Conservation (phyloP, 2,888 invertebrate genomes). For the Formica aserva region DNA sequence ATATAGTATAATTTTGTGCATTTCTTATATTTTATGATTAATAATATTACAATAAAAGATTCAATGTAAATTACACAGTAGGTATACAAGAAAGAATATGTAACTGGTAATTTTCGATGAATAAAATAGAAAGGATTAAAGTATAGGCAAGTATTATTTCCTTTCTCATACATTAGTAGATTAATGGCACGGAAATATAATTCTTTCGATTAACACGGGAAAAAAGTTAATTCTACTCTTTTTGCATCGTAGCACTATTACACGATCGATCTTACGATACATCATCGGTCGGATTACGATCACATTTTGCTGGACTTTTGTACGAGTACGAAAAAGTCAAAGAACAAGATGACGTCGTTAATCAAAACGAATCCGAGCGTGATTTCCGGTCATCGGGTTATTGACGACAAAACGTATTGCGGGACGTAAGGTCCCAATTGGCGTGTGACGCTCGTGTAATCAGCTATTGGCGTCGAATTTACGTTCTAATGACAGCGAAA, state of each 20-base stretch:
- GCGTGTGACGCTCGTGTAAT: slow-evolving; percentile 67
- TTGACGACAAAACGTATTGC: slow-evolving; percentile 54
- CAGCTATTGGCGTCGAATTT: slow-evolving; percentile 73
- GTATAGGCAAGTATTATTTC: background rate
- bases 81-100: background rate
- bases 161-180: background rate
- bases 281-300: background rate
- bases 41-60: background rate
- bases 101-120: background rate
- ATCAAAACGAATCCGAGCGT: slow-evolving; percentile 60
- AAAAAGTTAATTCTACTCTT: slow-evolving; percentile 17
- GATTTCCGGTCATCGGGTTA: slow-evolving; percentile 70
- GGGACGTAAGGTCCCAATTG: slow-evolving; percentile 70
- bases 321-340: slow-evolving; percentile 17
- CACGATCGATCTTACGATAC: background rate
- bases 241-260: background rate
- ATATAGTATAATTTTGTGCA: background rate
- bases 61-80: background rate
- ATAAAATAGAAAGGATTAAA: background rate
- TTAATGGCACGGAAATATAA: slow-evolving; percentile 8
- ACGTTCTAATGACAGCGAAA: slow-evolving; percentile 75
- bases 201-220: background rate
- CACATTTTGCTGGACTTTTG: background rate
- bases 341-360: slow-evolving; percentile 31
- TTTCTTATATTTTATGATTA: background rate